Conservation (phyloP, 2,888 invertebrate species). For the Tridacna gigas region DNA sequence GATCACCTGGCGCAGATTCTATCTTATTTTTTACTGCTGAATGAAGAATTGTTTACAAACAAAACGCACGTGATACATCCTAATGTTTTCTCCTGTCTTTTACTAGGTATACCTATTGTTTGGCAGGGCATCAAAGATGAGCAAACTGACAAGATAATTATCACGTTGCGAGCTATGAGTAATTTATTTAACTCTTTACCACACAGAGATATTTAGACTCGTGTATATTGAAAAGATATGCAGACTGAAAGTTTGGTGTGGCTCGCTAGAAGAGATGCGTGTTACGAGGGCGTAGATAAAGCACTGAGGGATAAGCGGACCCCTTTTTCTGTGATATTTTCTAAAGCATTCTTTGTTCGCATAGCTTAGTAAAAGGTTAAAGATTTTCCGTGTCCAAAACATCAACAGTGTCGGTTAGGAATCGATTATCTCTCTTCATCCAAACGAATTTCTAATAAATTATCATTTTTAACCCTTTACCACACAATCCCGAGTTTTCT, state of each 20-base stretch:
- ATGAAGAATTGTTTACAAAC: slow-evolving; percentile 23
- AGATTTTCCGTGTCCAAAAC: no score
- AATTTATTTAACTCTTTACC: slow-evolving; percentile 1
- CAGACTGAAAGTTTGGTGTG: not conserved
- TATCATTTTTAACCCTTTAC: no score
- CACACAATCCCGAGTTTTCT: no score
- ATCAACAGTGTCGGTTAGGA: no score
- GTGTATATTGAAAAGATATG: not conserved
- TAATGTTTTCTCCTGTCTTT: slow-evolving; percentile 5
- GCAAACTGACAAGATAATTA: slow-evolving; percentile 17
- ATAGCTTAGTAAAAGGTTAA: no score
- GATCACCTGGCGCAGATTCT: slow-evolving; percentile 2
- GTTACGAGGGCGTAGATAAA: no score
- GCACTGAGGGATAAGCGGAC: no score
- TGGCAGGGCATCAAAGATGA: slow-evolving; percentile 13
- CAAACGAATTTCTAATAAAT: no score
- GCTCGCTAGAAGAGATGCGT: not conserved
- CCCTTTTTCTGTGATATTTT: no score
- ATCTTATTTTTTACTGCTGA: not conserved
- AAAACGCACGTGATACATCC: slow-evolving; percentile 15
- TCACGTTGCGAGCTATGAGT: not conserved
- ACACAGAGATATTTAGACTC: not conserved
- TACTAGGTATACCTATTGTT: slow-evolving; percentile 4
- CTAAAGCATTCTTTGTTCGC: no score
- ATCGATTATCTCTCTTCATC: no score